Base-by-base conservation (phyloP, 2,113 vertebrate species). In the Cathartes aura region DNA sequence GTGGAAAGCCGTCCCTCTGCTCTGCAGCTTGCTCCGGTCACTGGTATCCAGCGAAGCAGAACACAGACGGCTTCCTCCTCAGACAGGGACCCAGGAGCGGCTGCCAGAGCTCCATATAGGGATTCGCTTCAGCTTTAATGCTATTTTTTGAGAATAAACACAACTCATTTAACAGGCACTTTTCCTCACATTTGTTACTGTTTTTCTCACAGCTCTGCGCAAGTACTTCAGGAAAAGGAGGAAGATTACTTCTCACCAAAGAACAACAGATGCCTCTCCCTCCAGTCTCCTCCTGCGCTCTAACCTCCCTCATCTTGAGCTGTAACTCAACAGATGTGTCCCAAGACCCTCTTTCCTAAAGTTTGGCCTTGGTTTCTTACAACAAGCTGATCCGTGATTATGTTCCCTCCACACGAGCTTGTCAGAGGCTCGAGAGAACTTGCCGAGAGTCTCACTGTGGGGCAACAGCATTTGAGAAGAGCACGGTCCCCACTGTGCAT, bases 231-330 rank as follows among this genome's bases (percentile, higher is more conserved):
- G 76, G 80, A n/a, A 92, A 95, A 90, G 30, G 17, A 81, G 80
- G 68, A 76, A 76, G n/a, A 89, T 87, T 45, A 59, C 50, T 87
- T 76, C 87, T 78, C 36, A 50, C 16, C 55, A 55, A 63, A 84
- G 80, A 90, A 84, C 68, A 93, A 86, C 87, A 92, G 81, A 96
- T 90, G 93, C 75, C 43, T 93, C 74, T 78, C 63, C 59, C 75
- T n/a, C 12, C 86, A 55, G 40, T 2, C 81, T 93, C 80, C 82
- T 96, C 83, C 90, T 84, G 90, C 4, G 4, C 92, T 94, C 85
- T 42, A 71, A 70, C 91, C 87, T 89, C 80, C 30, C 30, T 89
- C 93, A 47, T 43, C 68, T 74, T 7, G n/a, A 83, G 88, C 72
- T 87, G 80, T 6, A 47, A 71, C 56, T 83, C 73, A 83, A 55